Percentiles rank a stretch among this genome's conserved stretches.
Conservation (phyloP, 2,888 invertebrate species). For the Rhorus exstirpatorius region DNA sequence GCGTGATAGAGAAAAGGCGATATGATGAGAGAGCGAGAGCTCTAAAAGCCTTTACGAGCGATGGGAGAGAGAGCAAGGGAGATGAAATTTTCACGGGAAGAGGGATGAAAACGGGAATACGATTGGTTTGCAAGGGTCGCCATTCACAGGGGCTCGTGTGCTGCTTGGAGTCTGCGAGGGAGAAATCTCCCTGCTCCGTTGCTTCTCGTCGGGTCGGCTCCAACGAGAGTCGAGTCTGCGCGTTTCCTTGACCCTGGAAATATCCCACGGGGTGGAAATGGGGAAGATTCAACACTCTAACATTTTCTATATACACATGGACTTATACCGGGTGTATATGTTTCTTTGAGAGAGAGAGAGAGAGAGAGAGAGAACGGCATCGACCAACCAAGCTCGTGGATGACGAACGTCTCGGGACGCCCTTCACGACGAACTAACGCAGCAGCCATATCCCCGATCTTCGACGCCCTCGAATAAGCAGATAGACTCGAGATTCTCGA, state of each 20-base stretch:
- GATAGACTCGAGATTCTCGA: conserved; percentile 69
- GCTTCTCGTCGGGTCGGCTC: conserved; percentile 43
- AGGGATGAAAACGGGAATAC: conserved; percentile 86
- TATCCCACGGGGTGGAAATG: conserved; percentile 75
- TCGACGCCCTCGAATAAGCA: conserved; percentile 77
- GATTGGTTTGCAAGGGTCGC: conserved; percentile 86
- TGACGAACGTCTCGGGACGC: conserved; percentile 85
- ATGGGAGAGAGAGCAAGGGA: conserved; percentile 61
- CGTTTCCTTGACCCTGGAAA: conserved; percentile 82
- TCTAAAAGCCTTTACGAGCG: conserved; percentile 20
- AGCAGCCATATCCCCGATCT: conserved; percentile 79
- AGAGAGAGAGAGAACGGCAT: conserved; percentile 69
- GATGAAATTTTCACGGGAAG: conserved; percentile 79
- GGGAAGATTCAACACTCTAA: conserved; percentile 70
- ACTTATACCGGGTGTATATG: background rate
- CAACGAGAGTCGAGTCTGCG: conserved; percentile 79
- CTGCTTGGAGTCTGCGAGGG: conserved; percentile 82
- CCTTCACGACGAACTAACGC: conserved; percentile 78
- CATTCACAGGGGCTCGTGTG: conserved; percentile 82
- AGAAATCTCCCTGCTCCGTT: conserved; percentile 53
- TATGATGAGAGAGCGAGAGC: conserved; percentile 20
- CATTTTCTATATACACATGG: conserved; percentile 3
- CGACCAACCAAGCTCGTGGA: conserved; percentile 81
- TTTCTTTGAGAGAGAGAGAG: conserved; percentile 56
- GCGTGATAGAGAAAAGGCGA: conserved; percentile 37